Evolutionary conservation across 2,113 vertebrate genomes (phyloP).

Genomic region (Platysternon megacephalum): DNA sequence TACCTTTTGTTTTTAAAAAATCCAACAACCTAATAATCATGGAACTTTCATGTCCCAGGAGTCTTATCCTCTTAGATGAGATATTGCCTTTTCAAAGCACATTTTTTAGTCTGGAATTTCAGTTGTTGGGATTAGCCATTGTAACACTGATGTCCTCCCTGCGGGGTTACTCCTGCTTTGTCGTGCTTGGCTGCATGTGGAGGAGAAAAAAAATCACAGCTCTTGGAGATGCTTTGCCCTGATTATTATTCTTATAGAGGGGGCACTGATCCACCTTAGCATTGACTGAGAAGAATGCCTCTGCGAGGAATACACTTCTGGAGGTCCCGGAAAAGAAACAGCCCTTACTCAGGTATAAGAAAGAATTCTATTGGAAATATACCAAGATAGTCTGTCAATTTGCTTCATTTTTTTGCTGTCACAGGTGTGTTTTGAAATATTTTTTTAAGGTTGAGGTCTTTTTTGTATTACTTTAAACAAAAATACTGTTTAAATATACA

Average conservation of each 20-base stretch:
- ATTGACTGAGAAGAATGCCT: background rate
- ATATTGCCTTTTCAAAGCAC: conserved; percentile 52
- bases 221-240: conserved; percentile 3
- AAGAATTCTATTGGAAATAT: background rate
- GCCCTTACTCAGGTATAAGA: background rate
- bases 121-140: conserved; percentile 55
- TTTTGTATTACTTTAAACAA: background rate
- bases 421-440: background rate
- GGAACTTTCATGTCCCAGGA: conserved; percentile 23
- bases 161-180: conserved; percentile 7
- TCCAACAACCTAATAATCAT: background rate
- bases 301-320: background rate
- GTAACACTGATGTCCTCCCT: conserved; percentile 34
- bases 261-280: background rate
- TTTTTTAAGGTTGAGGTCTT: background rate
- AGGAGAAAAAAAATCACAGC: background rate
- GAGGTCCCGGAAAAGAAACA: conserved; percentile 7
- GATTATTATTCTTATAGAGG: background rate
- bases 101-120: background rate
- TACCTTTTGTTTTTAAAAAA: background rate
- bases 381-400: background rate
- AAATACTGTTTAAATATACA: fast-evolving
- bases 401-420: background rate
- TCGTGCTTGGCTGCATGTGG: conserved; percentile 6
- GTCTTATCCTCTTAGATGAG: conserved; percentile 39